phyloP scores from a whole-genome alignment of 1,140 invertebrate genomes.

The Pentalonia nigronervosa region DNA sequence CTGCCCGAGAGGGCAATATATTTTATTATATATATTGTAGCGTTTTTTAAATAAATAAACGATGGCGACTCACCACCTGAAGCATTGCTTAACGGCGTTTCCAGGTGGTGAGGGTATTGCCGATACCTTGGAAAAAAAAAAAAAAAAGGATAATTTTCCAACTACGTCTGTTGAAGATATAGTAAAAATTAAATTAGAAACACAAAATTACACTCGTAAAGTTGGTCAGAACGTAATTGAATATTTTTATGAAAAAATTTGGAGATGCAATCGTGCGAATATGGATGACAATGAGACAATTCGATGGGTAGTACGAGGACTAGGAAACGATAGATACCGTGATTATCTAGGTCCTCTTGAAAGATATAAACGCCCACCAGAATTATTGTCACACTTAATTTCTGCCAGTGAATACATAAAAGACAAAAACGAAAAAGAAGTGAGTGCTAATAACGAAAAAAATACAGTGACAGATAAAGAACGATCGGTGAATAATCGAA shows the following conservation, averaged over 20 bases:
- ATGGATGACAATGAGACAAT: neutral
- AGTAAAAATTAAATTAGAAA: neutral
- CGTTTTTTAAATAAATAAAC: too few relatives aligned
- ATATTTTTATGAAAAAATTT: constrained; percentile 8
- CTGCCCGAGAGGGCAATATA: too few relatives aligned
- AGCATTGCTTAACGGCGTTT: too few relatives aligned
- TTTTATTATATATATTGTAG: too few relatives aligned
- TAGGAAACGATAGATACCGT: neutral
- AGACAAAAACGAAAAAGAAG: neutral
- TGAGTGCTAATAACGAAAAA: too few relatives aligned
- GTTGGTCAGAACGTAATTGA: neutral
- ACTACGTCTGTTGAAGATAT: neutral
- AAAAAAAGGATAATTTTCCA: neutral
- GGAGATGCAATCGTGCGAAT: neutral
- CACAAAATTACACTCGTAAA: neutral
- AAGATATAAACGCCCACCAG: neutral
- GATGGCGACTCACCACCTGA: too few relatives aligned
- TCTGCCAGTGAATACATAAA: neutral
- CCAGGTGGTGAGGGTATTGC: too few relatives aligned
- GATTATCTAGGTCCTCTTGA: neutral
- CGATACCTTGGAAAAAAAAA: too few relatives aligned
- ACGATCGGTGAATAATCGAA: too few relatives aligned
- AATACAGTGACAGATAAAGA: too few relatives aligned
- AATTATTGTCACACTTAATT: neutral
- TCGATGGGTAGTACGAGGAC: neutral